These are phyloP conservation scores for Vireo altiloquus DNA, from an alignment of 2,113 vertebrate genomes.

Conservation along the genomic window DNA sequence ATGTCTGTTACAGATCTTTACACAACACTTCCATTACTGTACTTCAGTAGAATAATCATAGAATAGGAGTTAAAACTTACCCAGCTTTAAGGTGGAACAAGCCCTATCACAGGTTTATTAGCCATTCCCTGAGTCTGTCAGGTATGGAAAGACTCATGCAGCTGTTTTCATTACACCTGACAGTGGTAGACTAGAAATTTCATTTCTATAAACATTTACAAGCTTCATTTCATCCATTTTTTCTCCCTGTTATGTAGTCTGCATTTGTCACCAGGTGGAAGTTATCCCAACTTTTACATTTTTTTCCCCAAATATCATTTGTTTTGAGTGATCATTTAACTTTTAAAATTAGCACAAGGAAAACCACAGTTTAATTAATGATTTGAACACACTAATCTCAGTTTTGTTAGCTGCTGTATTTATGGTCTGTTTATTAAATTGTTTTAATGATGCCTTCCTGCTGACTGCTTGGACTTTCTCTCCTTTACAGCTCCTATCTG, in stretches of 20 bases:
- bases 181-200: neutral
- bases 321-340: neutral
- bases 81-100: neutral
- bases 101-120: neutral
- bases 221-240: neutral
- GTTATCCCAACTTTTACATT: neutral
- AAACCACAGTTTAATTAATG: neutral
- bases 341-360: neutral
- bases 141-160: neutral
- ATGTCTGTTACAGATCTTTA: neutral
- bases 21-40: neutral
- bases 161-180: neutral
- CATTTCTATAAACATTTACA: neutral
- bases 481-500: neutral
- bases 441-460: neutral
- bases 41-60: neutral
- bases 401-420: neutral
- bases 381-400: neutral
- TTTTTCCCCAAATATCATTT: neutral
- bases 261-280: neutral
- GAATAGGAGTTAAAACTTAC: neutral
- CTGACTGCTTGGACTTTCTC: neutral
- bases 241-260: neutral
- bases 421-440: neutral
- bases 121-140: neutral